Conservation (phyloP, 1,140 invertebrate species). For the Aphidius gifuensis region DNA sequence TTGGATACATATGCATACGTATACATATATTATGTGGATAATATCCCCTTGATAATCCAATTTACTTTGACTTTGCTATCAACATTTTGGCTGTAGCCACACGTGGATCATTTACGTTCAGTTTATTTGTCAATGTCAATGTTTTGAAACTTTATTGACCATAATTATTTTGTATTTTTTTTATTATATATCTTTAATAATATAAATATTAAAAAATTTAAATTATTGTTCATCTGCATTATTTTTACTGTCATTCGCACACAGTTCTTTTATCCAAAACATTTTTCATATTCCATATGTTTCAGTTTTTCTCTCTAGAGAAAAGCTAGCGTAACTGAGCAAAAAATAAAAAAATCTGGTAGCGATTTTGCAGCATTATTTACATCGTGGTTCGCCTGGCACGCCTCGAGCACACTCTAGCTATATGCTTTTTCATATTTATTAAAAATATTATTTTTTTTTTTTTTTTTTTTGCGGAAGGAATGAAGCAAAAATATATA, state of each 20-base stretch:
- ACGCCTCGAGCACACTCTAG: conserved; percentile 14
- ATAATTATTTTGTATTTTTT: background rate
- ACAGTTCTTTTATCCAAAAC: conserved; percentile 5
- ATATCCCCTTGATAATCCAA: conserved; percentile 54
- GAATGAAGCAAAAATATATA: background rate
- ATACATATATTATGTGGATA: conserved; percentile 55
- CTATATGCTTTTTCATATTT: conserved; percentile 3
- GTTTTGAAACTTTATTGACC: conserved; percentile 33
- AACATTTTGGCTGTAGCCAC: conserved; percentile 44
- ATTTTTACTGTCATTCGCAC: conserved; percentile 14
- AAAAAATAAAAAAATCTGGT: conserved; percentile 33
- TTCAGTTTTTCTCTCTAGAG: conserved; percentile 13
- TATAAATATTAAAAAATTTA: conserved; percentile 26
- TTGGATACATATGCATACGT: conserved; percentile 34
- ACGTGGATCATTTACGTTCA: conserved; percentile 20
- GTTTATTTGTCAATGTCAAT: conserved; percentile 45
- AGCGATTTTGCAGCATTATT: conserved; percentile 46
- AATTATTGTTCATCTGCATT: no score
- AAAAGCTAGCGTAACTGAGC: conserved; percentile 3
- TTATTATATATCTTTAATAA: conserved; percentile 36
- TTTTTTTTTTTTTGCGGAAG: background rate
- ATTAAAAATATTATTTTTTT: background rate
- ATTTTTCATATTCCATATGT: conserved; percentile 24
- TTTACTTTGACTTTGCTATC: conserved; percentile 55
- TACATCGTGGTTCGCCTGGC: conserved; percentile 36